phyloP scores from a whole-genome alignment of 2,113 vertebrate species.

The Nesogale talazaci region DNA sequence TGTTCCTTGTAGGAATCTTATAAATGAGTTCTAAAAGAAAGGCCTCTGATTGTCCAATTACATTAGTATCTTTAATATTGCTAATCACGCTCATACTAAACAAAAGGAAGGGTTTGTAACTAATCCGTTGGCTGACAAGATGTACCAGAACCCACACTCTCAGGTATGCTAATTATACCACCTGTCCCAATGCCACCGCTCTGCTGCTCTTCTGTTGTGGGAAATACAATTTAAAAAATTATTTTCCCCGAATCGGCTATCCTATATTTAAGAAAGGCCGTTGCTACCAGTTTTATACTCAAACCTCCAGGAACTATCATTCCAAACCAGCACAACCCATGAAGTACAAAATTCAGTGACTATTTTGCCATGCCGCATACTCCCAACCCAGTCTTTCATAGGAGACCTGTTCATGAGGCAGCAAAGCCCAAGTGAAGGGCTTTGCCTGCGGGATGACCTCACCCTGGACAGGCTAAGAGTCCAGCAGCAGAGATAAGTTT shows the following conservation, averaged over 20 bases:
- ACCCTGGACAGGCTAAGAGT: neutral
- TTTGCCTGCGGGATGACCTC: neutral
- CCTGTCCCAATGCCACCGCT: neutral
- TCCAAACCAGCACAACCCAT: neutral
- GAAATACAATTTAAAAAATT: conserved; percentile 19
- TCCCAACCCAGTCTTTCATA: neutral
- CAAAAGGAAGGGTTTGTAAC: neutral
- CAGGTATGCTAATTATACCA: conserved; percentile 40
- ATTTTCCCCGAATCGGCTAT: conserved; percentile 26
- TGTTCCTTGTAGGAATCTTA: neutral
- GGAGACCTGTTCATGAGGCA: neutral
- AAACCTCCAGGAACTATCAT: conserved; percentile 20
- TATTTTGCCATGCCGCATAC: neutral
- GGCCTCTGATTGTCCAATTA: neutral
- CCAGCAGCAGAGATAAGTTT: neutral
- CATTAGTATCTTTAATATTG: neutral
- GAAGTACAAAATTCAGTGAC: neutral
- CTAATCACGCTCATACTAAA: conserved; percentile 47
- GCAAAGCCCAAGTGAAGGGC: neutral
- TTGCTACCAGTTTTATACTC: neutral
- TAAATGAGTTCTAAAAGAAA: conserved; percentile 32
- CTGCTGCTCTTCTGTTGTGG: neutral
- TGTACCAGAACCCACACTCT: neutral
- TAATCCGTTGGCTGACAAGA: neutral
- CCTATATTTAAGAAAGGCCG: conserved; percentile 55